Evolutionary conservation across 2,888 invertebrate genomes (phyloP).

Genomic region (Stenodema calcarata): DNA sequence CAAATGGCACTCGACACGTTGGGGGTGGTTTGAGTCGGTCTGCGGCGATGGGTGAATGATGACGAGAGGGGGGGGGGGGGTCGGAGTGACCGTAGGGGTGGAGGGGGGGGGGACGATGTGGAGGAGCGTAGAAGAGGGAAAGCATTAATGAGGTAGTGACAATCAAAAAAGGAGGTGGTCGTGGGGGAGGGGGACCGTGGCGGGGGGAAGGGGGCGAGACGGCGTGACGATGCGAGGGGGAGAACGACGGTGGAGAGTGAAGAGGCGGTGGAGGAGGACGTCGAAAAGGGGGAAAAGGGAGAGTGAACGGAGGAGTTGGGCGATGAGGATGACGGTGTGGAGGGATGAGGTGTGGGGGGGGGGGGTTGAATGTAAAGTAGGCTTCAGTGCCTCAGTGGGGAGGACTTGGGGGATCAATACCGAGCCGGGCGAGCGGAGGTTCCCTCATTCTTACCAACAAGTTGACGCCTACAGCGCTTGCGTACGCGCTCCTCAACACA

Average conservation of each 20-base stretch:
- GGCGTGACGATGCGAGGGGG: neutral
- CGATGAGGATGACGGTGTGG: slow-evolving; percentile 6
- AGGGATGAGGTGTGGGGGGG: no score
- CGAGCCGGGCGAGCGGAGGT: slow-evolving; percentile 21
- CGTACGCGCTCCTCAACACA: slow-evolving; percentile 38
- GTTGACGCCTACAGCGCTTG: slow-evolving; percentile 38
- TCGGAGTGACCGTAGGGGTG: neutral
- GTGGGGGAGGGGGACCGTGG: neutral
- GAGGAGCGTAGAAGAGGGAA: no score
- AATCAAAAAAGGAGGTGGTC: slow-evolving; percentile 24
- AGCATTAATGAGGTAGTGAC: slow-evolving; percentile 45
- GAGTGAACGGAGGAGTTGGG: neutral
- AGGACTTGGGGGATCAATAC: slow-evolving; percentile 47
- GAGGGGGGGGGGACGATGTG: neutral
- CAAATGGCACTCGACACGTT: neutral
- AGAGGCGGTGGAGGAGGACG: neutral
- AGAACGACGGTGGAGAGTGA: neutral
- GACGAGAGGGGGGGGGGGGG: no score
- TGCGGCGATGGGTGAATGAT: no score
- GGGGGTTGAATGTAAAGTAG: slow-evolving; percentile 48
- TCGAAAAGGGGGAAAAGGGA: neutral
- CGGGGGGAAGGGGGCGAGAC: neutral
- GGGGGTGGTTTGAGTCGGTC: neutral
- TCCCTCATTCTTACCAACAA: slow-evolving; percentile 48
- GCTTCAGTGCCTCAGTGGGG: no score